Evolutionary conservation across 1,140 invertebrate genomes (phyloP), one percentile per base, ranked within the genome.

Genomic region (Coenobita brevimanus): DNA sequence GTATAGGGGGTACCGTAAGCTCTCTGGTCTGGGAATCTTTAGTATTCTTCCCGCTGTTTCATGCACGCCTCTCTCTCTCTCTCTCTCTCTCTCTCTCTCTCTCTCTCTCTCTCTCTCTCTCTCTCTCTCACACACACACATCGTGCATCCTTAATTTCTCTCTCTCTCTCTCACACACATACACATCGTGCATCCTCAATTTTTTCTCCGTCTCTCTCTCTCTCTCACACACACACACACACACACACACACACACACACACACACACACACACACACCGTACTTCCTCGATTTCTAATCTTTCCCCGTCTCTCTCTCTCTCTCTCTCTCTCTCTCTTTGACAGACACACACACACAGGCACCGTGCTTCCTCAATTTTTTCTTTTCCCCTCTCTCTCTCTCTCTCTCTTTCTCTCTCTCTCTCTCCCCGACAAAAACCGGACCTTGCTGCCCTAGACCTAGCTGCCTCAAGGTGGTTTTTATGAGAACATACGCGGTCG

Each of bases 101-200:
- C 75, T 78, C 43, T n/a, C 41, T 30, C 27, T 30, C 15, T 30
- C 67, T 69, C 67, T 69, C 67, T 69, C 67, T 69, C 67, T 69
- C 67, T 69, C 67, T 69, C 67, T 69, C 67, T 69, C 67, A n/a
- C n/a, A n/a, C n/a, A n/a, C n/a, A n/a, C n/a, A n/a, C n/a, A n/a
- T n/a, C n/a, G n/a, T n/a, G n/a, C n/a, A n/a, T n/a, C n/a, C n/a
- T n/a, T n/a, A n/a, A n/a, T 69, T 30, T 69, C 50, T 54, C 50
- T 54, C 50, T 54, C 50, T 54, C 50, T 54, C 50, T 54, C 50
- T 54, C 50, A 10, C 50, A 21, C 21, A 54, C 21, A 21, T 54
- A 54, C 21, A 21, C 21, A 54, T 54, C 50, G 50, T 54, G 8
- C 21, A 10, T 30, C 33, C 67, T 69, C 67, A n/a, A 24, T 17